Percentiles rank a stretch among this genome's conserved stretches.
Evolutionary conservation across 2,113 vertebrate genomes (phyloP).

Genomic region (Silurus asotus): DNA sequence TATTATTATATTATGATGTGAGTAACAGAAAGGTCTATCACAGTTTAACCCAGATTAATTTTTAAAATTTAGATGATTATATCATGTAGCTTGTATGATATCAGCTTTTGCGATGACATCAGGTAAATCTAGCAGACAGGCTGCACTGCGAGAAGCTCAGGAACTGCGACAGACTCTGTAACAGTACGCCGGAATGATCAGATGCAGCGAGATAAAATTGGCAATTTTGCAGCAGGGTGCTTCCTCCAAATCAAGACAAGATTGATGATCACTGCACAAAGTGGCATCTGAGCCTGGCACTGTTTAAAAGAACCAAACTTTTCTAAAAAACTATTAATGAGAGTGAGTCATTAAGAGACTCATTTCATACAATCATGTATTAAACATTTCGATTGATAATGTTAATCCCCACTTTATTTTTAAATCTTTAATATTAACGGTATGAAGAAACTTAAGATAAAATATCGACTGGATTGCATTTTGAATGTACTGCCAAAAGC

Average conservation of each 20-base stretch:
- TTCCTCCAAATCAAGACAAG: slow-evolving; percentile 24
- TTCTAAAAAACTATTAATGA: background rate
- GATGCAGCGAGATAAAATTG: slow-evolving; percentile 19
- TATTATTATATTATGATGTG: background rate
- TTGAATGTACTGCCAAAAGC: background rate
- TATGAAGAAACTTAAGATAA: background rate
- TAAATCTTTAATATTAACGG: background rate
- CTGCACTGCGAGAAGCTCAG: background rate
- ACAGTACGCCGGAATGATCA: slow-evolving; percentile 7
- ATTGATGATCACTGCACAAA: slow-evolving; percentile 5
- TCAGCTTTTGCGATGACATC: background rate
- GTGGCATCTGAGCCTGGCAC: slow-evolving; percentile 28
- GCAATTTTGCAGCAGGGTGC: slow-evolving; percentile 23
- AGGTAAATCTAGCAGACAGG: background rate
- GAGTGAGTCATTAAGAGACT: background rate
- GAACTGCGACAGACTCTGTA: slow-evolving; percentile 18
- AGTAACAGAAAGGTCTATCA: background rate
- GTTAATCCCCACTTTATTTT: background rate
- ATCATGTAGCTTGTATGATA: background rate
- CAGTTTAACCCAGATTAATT: background rate
- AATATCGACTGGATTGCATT: background rate
- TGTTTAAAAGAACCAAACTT: background rate
- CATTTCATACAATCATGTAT: background rate
- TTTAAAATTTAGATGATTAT: background rate
- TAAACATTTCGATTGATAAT: background rate